Evolutionary conservation across 2,888 invertebrate genomes (phyloP).

Genomic region (Apodemia mormo): DNA sequence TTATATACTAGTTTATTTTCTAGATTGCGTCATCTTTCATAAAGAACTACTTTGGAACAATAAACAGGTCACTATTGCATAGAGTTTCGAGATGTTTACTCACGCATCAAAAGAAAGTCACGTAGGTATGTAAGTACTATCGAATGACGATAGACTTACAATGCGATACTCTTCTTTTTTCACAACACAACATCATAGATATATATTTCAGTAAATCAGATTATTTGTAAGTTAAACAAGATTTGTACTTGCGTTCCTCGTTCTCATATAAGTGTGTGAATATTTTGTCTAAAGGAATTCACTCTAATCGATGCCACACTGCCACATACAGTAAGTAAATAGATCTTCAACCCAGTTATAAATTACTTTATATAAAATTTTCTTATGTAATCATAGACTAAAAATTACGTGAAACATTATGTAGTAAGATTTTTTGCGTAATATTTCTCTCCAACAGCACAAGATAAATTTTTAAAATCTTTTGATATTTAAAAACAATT

Average conservation of each 20-base stretch:
- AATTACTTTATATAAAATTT: constrained; percentile 5
- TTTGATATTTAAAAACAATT: no score
- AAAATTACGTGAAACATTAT: background rate
- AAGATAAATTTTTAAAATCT: background rate
- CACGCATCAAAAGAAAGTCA: constrained; percentile 10
- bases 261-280: background rate
- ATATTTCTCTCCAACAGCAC: background rate
- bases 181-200: background rate
- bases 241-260: background rate
- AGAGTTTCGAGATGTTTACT: constrained; percentile 14
- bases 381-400: background rate
- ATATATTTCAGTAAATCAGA: background rate
- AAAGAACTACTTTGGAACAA: constrained; percentile 6
- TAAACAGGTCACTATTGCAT: constrained; percentile 15
- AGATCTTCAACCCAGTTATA: no score
- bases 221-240: background rate
- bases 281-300: background rate
- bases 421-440: background rate
- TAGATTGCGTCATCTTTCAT: constrained; percentile 9
- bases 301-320: background rate
- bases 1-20: constrained; percentile 9
- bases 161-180: constrained; percentile 3
- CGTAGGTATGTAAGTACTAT: constrained; percentile 8
- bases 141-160: constrained; percentile 13
- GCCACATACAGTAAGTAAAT: background rate